Percentiles rank a stretch among this genome's conserved stretches.
phyloP scores from a whole-genome alignment of 2,888 invertebrate genomes.

The Callyntrura sp. region DNA sequence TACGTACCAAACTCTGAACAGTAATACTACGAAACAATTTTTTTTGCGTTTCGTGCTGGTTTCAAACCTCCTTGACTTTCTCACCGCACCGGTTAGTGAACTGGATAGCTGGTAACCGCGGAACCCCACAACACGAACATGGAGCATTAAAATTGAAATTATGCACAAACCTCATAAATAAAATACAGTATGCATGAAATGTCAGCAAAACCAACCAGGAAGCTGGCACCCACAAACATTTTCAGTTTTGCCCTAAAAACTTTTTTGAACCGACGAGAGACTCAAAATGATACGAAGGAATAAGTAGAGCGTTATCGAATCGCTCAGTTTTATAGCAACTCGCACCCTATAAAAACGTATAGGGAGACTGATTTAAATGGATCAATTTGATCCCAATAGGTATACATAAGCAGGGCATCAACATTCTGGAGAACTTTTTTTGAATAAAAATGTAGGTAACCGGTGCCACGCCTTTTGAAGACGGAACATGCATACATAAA shows the following conservation, averaged over 20 bases:
- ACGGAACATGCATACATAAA: background rate
- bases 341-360: too few relatives aligned
- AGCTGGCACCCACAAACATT: background rate
- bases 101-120: too few relatives aligned
- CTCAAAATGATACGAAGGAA: background rate
- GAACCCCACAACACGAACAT: constrained; percentile 14
- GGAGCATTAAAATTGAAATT: background rate
- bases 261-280: background rate
- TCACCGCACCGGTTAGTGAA: background rate
- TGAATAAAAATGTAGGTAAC: constrained; percentile 46
- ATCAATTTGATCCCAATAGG: background rate
- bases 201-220: too few relatives aligned
- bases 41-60: too few relatives aligned
- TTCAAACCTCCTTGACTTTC: too few relatives aligned
- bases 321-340: background rate
- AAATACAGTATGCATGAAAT: too few relatives aligned
- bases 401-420: background rate
- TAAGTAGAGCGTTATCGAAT: background rate
- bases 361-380: background rate
- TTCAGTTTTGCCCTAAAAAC: constrained; percentile 2
- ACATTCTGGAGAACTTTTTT: background rate
- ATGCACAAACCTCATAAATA: too few relatives aligned
- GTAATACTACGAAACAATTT: background rate
- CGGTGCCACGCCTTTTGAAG: constrained; percentile 40
- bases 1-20: background rate